A percentile compares a stretch with the other conserved stretches of the same genome.
phyloP scores from a whole-genome alignment of 2,113 vertebrate species.

The Catharus minimus region DNA sequence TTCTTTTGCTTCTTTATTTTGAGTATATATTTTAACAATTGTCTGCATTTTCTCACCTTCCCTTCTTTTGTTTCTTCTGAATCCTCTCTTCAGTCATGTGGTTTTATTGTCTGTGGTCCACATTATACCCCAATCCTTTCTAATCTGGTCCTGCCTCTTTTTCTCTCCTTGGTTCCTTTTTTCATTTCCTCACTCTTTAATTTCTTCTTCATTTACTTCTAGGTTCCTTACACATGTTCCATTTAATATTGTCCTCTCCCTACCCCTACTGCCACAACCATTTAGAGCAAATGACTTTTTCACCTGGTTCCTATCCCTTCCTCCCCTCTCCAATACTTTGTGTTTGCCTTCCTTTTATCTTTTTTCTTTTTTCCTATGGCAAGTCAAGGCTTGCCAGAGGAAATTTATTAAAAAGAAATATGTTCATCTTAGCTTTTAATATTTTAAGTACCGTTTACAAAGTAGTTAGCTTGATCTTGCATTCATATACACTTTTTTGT shows the following conservation, averaged over 20 bases:
- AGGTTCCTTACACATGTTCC: background rate
- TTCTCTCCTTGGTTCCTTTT: background rate
- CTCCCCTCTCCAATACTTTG: background rate
- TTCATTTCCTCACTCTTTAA: background rate
- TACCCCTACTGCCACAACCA: background rate
- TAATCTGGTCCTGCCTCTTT: background rate
- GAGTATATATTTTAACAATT: background rate
- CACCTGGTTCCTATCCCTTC: background rate
- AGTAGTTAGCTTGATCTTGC: background rate
- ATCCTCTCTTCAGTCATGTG: background rate
- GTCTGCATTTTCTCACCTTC: background rate
- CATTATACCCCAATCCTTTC: background rate
- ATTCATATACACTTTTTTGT: background rate
- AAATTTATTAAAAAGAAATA: background rate
- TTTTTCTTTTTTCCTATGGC: background rate
- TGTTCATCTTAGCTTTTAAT: background rate
- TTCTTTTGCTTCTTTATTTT: background rate
- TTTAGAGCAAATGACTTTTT: background rate
- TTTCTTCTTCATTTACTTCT: background rate
- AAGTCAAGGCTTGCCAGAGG: background rate
- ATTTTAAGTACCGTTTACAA: background rate
- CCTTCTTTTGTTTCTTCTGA: background rate
- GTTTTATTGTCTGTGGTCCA: background rate
- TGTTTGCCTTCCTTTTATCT: fast-evolving
- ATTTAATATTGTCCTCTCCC: background rate